Base-by-base conservation (phyloP, 2,113 vertebrate species). In the human region DNA sequence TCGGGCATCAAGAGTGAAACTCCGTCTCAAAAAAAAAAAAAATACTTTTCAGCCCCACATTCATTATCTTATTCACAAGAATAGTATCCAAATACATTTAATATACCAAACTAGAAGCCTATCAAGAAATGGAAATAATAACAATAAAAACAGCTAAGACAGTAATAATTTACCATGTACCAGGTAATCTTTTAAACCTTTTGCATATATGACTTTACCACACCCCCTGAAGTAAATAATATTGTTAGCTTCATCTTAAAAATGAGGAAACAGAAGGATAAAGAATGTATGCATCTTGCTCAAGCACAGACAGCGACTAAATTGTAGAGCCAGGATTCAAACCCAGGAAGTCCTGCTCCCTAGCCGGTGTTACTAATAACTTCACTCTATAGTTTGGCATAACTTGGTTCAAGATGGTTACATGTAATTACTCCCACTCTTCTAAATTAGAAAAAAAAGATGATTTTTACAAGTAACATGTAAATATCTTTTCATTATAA, bases 71-170 rank as follows among this genome's bases (percentile, higher is more conserved):
- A 83, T 57, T 70, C 35, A 80, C 43, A 68, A 68, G n/a, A 79
- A 87, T 38, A 82, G 38, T 64, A 82, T 83, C 43, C 86, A 96
- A 55, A 76, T 8, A 85, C 2, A 32, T 35, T 93, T 95, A 82
- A 93, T 61, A 87, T 90, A 86, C 50, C 40, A 84, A 85, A 85
- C 45, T 20, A 89, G 22, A 92, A 89, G 22, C 18, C 14, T 70
- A 89, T 76, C 76, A 78, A 96, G 35, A 89, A 92, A 70, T 86
- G 68, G 73, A 90, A 92, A 92, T 80, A 66, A 45, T 32, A 94
- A 83, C 3, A 79, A 76, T 27, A 81, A 79, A 57, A 91, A 50
- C 32, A 59, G 5, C 57, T 59, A 75, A 89, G 11, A 81, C 35
- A 78, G 17, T 84, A 3, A 93, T 59, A 48, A 86, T n/a, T 83